phyloP scores from a whole-genome alignment of 35 echinoderm and acorn worm species.

The Lytechinus variegatus region DNA sequence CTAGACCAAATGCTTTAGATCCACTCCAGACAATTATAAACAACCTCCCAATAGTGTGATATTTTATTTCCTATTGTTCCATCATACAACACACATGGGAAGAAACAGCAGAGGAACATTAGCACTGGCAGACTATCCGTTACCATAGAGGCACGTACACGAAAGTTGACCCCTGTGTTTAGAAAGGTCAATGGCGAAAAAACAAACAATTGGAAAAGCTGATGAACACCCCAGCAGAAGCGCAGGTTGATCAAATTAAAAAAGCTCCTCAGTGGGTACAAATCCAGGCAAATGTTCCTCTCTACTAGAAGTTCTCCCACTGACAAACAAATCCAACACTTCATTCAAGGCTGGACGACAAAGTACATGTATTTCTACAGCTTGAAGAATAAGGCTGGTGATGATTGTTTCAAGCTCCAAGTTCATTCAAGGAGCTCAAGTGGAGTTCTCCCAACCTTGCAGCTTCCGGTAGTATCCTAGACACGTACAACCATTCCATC shows the following conservation, averaged over 20 bases:
- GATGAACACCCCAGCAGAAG: neutral
- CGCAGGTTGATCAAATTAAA: neutral
- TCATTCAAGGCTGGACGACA: neutral
- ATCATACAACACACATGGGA: neutral
- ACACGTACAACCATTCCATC: neutral
- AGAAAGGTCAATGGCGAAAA: neutral
- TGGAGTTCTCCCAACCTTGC: neutral
- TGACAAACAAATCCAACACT: neutral
- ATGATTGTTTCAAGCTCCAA: neutral
- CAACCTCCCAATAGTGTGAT: neutral
- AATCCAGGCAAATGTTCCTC: neutral
- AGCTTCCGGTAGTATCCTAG: neutral
- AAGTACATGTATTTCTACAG: neutral
- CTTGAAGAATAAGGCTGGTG: neutral
- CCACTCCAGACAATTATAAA: neutral
- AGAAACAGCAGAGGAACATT: neutral
- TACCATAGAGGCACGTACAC: neutral
- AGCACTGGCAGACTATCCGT: neutral
- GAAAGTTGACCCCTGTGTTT: neutral
- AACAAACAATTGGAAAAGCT: neutral
- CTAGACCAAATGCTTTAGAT: neutral
- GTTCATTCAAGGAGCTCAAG: neutral
- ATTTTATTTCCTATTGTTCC: constrained; percentile 20
- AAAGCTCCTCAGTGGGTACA: neutral
- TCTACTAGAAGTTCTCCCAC: neutral